A percentile compares a stretch with the other conserved stretches of the same genome.
phyloP scores from a whole-genome alignment of 2,888 invertebrate genomes.

The Nephrotoma appendiculata region DNA sequence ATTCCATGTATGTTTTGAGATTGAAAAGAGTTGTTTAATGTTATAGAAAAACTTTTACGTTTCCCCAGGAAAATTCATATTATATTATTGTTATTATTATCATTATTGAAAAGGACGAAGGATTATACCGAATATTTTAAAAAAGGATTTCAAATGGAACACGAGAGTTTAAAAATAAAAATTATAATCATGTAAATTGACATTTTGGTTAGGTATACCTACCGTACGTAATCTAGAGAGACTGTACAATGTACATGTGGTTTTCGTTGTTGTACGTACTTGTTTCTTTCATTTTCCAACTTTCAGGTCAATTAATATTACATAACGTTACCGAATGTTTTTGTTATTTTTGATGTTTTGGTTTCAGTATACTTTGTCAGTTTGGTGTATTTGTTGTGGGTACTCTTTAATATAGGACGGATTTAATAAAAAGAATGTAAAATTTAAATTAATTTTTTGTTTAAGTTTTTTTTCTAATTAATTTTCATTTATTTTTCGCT shows the following conservation, averaged over 20 bases:
- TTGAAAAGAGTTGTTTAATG: background rate
- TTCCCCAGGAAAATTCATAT: background rate
- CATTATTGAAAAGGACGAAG: background rate
- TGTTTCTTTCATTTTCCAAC: background rate
- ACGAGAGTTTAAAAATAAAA: background rate
- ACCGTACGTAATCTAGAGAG: background rate
- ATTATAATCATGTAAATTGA: background rate
- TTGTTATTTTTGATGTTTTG: background rate
- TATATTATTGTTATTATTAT: background rate
- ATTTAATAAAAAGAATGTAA: background rate
- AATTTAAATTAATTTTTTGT: background rate
- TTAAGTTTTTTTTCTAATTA: background rate
- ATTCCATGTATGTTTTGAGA: background rate
- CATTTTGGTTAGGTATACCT: background rate
- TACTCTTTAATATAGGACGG: background rate
- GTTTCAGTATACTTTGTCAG: background rate
- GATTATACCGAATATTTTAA: background rate
- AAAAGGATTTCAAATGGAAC: background rate
- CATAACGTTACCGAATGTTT: background rate
- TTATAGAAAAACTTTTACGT: background rate
- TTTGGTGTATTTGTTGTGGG: background rate
- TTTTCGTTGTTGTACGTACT: background rate
- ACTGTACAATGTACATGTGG: background rate
- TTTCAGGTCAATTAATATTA: background rate
- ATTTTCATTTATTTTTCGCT: background rate